Conservation (phyloP, 2,888 invertebrate species). For the Drosophila barbarae region DNA sequence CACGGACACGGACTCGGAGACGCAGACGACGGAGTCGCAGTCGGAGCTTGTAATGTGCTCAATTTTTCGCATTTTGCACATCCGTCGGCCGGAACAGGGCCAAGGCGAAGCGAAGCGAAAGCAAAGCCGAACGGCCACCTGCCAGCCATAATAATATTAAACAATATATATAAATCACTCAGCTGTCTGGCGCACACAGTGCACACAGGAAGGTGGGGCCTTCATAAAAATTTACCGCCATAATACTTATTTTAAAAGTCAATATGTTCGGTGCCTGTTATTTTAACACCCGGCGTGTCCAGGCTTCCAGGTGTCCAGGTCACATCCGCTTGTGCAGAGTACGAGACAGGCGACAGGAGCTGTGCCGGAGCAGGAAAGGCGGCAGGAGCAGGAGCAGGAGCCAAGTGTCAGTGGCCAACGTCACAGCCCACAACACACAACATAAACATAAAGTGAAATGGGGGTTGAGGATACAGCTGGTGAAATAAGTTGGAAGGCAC, state of each 20-base stretch:
- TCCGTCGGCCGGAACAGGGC: slow-evolving; percentile 54
- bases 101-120: slow-evolving; percentile 23
- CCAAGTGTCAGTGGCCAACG: slow-evolving; percentile 60
- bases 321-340: slow-evolving; percentile 61
- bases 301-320: slow-evolving; percentile 65
- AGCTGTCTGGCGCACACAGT: slow-evolving; percentile 59
- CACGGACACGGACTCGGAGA: slow-evolving; percentile 19
- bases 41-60: slow-evolving; percentile 68
- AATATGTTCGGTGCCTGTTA: slow-evolving; percentile 73
- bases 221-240: slow-evolving; percentile 73
- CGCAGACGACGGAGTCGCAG: slow-evolving; percentile 36
- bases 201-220: slow-evolving; percentile 39
- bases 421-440: slow-evolving; percentile 54
- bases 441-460: slow-evolving; percentile 62
- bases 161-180: slow-evolving; percentile 74
- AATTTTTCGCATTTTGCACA: slow-evolving; percentile 73
- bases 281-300: slow-evolving; percentile 73
- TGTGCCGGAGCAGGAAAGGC: slow-evolving; percentile 23
- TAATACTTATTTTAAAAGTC: slow-evolving; percentile 75
- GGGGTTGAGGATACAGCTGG: slow-evolving; percentile 31
- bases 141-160: slow-evolving; percentile 73
- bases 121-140: slow-evolving; percentile 51
- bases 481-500: slow-evolving; percentile 50
- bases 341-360: slow-evolving; percentile 49
- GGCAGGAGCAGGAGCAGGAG: slow-evolving; percentile 27